Conservation (phyloP, 2,797 vertebrate genomes). For the Aeoliscus strigatus region DNA sequence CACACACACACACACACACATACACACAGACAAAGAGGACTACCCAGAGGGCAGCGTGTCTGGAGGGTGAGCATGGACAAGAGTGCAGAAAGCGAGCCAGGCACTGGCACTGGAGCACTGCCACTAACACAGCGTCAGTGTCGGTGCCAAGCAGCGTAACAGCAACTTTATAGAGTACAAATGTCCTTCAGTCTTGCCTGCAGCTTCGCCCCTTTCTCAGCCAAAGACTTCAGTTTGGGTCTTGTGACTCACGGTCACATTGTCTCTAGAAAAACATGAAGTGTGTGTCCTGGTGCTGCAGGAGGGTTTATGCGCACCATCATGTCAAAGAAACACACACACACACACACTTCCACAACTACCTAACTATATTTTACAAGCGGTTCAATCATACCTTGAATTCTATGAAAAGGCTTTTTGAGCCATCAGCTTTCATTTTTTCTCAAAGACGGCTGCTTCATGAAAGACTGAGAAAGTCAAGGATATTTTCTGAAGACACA, state of each 20-base stretch:
- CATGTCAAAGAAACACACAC: too few species aligned
- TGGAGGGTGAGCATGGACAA: conserved; percentile 54
- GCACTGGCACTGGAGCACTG: conserved; percentile 53
- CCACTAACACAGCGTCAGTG: conserved; percentile 52
- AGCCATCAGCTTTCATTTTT: conserved; percentile 3
- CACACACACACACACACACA: conserved; percentile 47
- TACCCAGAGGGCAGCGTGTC: conserved; percentile 73
- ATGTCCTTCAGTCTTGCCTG: conserved; percentile 40
- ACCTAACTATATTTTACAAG: neutral
- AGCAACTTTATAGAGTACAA: conserved; percentile 53
- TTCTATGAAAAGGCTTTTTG: conserved; percentile 1
- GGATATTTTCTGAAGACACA: neutral
- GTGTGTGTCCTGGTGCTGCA: conserved; percentile 1
- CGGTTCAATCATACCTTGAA: conserved; percentile 1
- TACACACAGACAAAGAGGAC: conserved; percentile 54
- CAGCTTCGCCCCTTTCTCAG: conserved; percentile 20
- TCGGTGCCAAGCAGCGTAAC: conserved; percentile 52
- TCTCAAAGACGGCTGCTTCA: conserved; percentile 1
- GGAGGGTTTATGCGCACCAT: too few species aligned
- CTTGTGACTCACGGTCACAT: conserved; percentile 13
- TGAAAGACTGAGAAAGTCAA: neutral
- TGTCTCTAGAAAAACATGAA: neutral
- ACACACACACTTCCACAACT: too few species aligned
- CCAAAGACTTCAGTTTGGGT: conserved; percentile 27
- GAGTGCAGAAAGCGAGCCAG: conserved; percentile 40